These are phyloP conservation scores for Corythornis cristatus DNA, from an alignment of 2,113 vertebrate species.

Conservation along the genomic window DNA sequence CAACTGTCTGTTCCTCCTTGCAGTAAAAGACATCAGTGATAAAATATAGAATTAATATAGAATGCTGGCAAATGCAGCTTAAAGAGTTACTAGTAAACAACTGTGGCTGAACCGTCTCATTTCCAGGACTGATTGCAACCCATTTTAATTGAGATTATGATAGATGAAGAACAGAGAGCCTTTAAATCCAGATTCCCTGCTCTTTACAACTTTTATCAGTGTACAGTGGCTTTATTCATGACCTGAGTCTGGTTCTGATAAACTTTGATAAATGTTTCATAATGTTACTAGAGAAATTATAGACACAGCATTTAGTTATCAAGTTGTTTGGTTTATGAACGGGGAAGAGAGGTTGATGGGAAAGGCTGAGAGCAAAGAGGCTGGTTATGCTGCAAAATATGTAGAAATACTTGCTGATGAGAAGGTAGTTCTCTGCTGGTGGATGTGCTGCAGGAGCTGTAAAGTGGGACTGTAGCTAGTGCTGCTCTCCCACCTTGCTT, in stretches of 20 bases:
- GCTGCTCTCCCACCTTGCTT: neutral
- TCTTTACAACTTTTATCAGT: neutral
- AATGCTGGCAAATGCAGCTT: neutral
- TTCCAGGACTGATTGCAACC: neutral
- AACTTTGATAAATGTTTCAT: conserved; percentile 3
- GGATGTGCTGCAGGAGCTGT: neutral
- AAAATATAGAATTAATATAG: neutral
- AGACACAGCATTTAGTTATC: neutral
- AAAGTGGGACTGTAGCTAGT: neutral
- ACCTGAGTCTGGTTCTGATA: conserved; percentile 2
- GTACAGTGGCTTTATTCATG: neutral
- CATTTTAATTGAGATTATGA: neutral
- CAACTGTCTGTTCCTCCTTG: neutral
- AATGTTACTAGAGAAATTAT: neutral
- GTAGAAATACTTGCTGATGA: neutral
- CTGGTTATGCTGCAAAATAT: neutral
- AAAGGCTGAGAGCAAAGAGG: neutral
- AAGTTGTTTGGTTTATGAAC: neutral
- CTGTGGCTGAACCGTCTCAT: neutral
- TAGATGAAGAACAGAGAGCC: neutral
- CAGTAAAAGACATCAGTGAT: neutral
- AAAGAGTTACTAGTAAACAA: neutral
- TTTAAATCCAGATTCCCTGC: neutral
- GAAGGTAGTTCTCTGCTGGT: neutral
- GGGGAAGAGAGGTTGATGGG: neutral